Percentiles rank a stretch among this genome's conserved stretches.
Conservation (phyloP, 2,113 vertebrate genomes). For the Melanocharis versteri region DNA sequence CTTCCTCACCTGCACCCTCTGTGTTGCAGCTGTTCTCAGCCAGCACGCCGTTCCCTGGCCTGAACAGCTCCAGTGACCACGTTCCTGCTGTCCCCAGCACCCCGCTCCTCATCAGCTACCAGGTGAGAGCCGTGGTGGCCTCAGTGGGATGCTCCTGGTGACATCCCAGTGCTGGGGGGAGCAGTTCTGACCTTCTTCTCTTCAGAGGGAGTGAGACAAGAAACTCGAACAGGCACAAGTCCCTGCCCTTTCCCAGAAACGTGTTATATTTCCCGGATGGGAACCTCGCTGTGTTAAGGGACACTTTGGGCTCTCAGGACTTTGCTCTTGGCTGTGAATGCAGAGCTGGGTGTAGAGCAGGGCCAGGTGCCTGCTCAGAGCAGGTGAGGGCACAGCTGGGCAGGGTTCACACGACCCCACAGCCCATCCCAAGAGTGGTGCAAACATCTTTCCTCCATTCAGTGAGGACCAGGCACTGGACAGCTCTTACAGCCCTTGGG, state of each 20-base stretch:
- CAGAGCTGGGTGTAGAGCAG: background rate
- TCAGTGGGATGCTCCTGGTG: background rate
- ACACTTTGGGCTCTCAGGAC: background rate
- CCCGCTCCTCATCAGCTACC: constrained; percentile 82
- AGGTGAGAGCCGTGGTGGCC: constrained; percentile 71
- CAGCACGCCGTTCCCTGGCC: constrained; percentile 72
- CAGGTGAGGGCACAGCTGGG: background rate
- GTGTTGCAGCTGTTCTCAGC: constrained; percentile 80
- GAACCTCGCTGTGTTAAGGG: fast-evolving
- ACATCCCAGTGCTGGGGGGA: background rate
- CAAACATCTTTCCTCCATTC: background rate
- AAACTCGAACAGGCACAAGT: background rate
- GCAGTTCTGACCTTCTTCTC: background rate
- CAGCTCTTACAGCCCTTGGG: background rate
- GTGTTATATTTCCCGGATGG: background rate
- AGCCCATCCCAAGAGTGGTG: background rate
- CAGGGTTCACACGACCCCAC: background rate
- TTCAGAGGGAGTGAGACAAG: background rate
- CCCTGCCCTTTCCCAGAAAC: background rate
- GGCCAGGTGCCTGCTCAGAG: background rate
- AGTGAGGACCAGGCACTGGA: background rate
- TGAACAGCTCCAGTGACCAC: constrained; percentile 79
- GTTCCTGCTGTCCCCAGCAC: constrained; percentile 81
- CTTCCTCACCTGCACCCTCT: constrained; percentile 4
- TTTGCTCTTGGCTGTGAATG: background rate